Evolutionary conservation across 2,888 invertebrate species (phyloP).

Genomic region (Epinotia demarniana): DNA sequence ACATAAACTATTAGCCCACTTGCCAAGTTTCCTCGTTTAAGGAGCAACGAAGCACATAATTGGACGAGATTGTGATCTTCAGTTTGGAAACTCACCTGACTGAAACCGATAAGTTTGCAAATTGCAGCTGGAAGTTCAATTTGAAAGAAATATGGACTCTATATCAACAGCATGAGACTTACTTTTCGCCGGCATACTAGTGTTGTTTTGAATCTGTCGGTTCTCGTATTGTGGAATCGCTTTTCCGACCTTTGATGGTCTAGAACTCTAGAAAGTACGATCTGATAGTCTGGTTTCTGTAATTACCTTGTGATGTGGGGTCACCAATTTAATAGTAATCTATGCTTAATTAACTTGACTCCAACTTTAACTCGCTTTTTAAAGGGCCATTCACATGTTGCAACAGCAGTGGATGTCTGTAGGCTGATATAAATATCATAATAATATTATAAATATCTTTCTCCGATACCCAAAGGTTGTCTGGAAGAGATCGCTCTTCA

Average conservation of each 20-base stretch:
- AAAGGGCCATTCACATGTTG: too few relatives aligned
- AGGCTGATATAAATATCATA: too few relatives aligned
- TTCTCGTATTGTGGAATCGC: background rate
- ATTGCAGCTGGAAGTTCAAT: background rate
- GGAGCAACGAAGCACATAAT: constrained; percentile 19
- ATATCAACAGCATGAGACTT: background rate
- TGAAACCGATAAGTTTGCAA: background rate
- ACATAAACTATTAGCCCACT: background rate
- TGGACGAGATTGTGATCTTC: constrained; percentile 20
- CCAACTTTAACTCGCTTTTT: too few relatives aligned
- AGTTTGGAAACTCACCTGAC: constrained; percentile 4
- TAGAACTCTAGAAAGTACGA: constrained; percentile 21
- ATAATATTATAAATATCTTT: too few relatives aligned
- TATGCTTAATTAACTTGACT: too few relatives aligned
- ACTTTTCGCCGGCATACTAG: background rate
- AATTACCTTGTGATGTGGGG: background rate
- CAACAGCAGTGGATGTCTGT: too few relatives aligned
- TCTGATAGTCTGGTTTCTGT: constrained; percentile 8
- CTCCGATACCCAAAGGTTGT: too few relatives aligned
- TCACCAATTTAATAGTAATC: too few relatives aligned
- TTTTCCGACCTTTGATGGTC: constrained; percentile 14
- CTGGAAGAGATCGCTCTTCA: too few relatives aligned
- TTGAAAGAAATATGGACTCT: background rate
- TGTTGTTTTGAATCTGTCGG: background rate
- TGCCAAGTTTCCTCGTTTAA: constrained; percentile 2